phyloP scores from a whole-genome alignment of 2,888 invertebrate genomes.

The Aphrophora alni region DNA sequence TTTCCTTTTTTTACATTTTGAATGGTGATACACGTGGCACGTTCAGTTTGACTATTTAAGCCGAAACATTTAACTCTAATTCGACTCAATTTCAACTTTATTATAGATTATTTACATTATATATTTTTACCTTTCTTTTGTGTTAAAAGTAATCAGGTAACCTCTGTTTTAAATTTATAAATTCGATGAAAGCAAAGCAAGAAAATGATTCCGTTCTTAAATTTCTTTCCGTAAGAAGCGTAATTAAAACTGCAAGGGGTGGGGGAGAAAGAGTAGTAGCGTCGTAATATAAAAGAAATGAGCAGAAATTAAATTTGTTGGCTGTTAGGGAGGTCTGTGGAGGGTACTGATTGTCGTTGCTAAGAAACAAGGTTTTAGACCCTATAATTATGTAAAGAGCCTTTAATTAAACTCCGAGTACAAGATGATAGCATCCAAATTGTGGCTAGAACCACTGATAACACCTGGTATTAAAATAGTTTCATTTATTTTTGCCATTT shows the following conservation, averaged over 20 bases:
- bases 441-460: not conserved
- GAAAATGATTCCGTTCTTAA: not conserved
- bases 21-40: no score
- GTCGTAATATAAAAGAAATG: not conserved
- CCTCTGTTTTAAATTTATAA: not conserved
- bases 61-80: no score
- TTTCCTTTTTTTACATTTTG: no score
- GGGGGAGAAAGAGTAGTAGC: not conserved
- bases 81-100: no score
- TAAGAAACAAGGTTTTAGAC: not conserved
- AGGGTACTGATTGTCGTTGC: not conserved
- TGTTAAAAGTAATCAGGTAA: not conserved
- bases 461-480: not conserved
- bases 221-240: not conserved
- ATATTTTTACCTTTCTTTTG: not conserved
- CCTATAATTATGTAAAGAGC: not conserved
- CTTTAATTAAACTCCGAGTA: not conserved
- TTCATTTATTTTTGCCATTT: not conserved
- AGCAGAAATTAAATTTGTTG: not conserved
- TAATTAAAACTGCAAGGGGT: not conserved
- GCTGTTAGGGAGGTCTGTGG: not conserved
- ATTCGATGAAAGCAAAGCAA: not conserved
- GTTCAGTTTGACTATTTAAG: no score
- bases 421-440: no score
- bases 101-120: no score